phyloP scores from a whole-genome alignment of 2,797 vertebrate species.

The Enteromius viviparus region DNA sequence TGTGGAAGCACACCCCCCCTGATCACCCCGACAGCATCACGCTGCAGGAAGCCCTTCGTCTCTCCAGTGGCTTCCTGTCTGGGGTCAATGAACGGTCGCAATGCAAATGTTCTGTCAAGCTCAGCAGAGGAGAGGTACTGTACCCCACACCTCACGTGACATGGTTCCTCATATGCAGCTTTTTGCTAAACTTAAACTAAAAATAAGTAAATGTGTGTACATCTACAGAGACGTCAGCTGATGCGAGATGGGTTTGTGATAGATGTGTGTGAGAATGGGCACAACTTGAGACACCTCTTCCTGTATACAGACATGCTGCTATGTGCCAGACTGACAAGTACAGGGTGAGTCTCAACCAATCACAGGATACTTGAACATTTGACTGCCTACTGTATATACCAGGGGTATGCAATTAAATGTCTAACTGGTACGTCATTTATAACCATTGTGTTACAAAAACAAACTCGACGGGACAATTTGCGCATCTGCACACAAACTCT shows the following conservation, averaged over 20 bases:
- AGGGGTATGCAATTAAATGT: neutral
- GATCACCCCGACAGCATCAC: conserved; percentile 66
- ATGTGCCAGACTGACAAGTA: conserved; percentile 74
- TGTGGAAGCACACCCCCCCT: conserved; percentile 74
- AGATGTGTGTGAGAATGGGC: conserved; percentile 69
- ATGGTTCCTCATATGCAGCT: neutral
- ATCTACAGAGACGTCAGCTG: conserved; percentile 74
- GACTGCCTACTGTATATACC: neutral
- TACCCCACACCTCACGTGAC: conserved; percentile 30
- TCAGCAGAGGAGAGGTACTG: conserved; percentile 76
- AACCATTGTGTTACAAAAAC: too few relatives aligned
- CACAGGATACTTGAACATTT: neutral
- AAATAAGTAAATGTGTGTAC: neutral
- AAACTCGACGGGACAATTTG: too few relatives aligned
- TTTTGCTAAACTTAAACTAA: neutral
- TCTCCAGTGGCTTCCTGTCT: conserved; percentile 79
- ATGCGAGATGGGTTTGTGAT: conserved; percentile 80
- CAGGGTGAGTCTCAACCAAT: conserved; percentile 67
- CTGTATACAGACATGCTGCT: conserved; percentile 81
- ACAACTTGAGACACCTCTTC: conserved; percentile 78
- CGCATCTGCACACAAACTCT: too few relatives aligned
- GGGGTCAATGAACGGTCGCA: conserved; percentile 78
- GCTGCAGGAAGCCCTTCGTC: conserved; percentile 75
- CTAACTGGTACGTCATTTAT: neutral
- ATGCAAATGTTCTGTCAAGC: conserved; percentile 73